Evolutionary conservation across 2,888 invertebrate genomes (phyloP).

Genomic region (Phragmatobia fuliginosa): DNA sequence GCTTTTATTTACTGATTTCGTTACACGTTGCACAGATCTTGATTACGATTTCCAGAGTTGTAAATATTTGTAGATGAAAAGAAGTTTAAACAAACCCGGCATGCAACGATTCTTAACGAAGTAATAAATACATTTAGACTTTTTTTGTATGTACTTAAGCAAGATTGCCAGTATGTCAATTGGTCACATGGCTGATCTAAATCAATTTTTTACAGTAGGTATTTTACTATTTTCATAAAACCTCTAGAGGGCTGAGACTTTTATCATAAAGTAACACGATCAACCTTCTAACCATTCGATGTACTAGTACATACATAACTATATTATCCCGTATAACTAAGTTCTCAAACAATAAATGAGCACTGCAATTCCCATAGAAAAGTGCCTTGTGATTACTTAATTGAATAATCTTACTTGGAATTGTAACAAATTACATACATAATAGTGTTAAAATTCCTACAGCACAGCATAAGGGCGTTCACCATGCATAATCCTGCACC

Average conservation of each 20-base stretch:
- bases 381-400: conserved; percentile 25
- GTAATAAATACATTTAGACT: conserved; percentile 3
- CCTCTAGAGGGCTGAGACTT: background rate
- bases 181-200: background rate
- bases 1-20: conserved; percentile 60
- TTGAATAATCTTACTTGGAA: conserved; percentile 26
- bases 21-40: conserved; percentile 56
- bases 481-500: conserved; percentile 64
- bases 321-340: background rate
- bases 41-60: conserved; percentile 53
- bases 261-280: background rate
- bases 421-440: conserved; percentile 36
- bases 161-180: background rate
- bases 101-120: conserved; percentile 20
- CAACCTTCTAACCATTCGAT: background rate
- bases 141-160: background rate
- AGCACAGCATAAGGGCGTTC: conserved; percentile 34
- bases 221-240: background rate
- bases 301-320: too few relatives aligned
- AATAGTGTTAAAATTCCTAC: conserved; percentile 63
- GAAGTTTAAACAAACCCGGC: conserved; percentile 24
- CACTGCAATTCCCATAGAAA: background rate
- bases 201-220: background rate
- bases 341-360: background rate
- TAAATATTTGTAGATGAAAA: conserved; percentile 56